Evolutionary conservation across 2,888 invertebrate genomes (phyloP).

Genomic region (Cantharis rufa): DNA sequence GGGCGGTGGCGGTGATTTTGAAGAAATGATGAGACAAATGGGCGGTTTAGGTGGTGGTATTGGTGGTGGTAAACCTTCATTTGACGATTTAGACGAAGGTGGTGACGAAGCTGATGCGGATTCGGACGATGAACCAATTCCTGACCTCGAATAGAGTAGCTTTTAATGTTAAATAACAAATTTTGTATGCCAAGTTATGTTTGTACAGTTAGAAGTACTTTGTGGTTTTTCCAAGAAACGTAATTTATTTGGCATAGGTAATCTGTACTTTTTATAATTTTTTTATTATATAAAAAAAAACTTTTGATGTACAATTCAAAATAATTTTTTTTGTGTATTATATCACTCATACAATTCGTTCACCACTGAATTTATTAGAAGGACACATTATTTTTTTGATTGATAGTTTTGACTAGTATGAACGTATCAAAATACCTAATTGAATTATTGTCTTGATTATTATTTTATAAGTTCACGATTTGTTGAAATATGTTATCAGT

Average conservation of each 20-base stretch:
- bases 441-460: background rate
- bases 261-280: background rate
- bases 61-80: constrained; percentile 67
- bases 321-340: background rate
- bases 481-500: background rate
- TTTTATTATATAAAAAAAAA: background rate
- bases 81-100: constrained; percentile 71
- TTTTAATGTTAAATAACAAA: constrained; percentile 18
- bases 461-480: background rate
- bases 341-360: background rate
- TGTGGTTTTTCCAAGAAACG: constrained; percentile 8
- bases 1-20: constrained; percentile 61
- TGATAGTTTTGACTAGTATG: background rate
- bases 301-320: background rate
- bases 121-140: constrained; percentile 80
- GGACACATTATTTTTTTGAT: background rate
- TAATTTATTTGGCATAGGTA: constrained; percentile 1
- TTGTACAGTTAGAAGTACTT: background rate
- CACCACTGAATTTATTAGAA: background rate
- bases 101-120: constrained; percentile 60
- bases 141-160: constrained; percentile 66
- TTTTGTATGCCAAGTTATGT: constrained; percentile 8
- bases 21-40: constrained; percentile 77
- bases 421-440: background rate
- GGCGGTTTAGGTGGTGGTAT: constrained; percentile 61